Percentiles rank a stretch among this genome's conserved stretches.
Evolutionary conservation across 1,140 invertebrate species (phyloP).

Genomic region (Zaprionus taronus): DNA sequence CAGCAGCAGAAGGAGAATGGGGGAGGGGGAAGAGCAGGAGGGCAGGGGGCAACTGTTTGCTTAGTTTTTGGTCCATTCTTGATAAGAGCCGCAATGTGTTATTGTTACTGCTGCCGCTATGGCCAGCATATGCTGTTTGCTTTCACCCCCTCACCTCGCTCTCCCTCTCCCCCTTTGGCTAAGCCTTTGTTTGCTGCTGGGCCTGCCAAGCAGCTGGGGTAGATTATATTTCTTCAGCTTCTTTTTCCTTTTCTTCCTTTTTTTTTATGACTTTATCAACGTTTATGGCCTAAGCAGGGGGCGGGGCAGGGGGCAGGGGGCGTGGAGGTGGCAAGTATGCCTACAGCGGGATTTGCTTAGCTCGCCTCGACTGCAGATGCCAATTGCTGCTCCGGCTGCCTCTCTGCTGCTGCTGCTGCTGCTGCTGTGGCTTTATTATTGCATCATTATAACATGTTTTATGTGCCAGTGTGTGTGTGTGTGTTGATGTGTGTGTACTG

Average conservation of each 20-base stretch:
- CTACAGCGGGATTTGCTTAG: slow-evolving; percentile 62
- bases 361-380: slow-evolving; percentile 16
- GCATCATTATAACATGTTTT: slow-evolving; percentile 76
- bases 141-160: too few species aligned
- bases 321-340: slow-evolving; percentile 31
- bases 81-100: slow-evolving; percentile 67
- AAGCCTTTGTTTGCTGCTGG: slow-evolving; percentile 69
- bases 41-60: background rate
- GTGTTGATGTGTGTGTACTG: background rate
- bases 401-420: background rate
- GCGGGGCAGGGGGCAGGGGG: background rate
- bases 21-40: too few species aligned
- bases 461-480: slow-evolving; percentile 21
- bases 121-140: background rate
- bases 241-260: slow-evolving; percentile 17
- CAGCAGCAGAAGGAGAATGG: background rate
- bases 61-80: slow-evolving; percentile 27
- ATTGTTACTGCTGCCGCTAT: slow-evolving; percentile 28
- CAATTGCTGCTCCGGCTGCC: slow-evolving; percentile 2
- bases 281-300: slow-evolving; percentile 55
- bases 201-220: slow-evolving; percentile 41
- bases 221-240: slow-evolving; percentile 12
- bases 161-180: too few species aligned
- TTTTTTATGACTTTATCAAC: slow-evolving; percentile 76
- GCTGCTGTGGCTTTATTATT: slow-evolving; percentile 74